Conservation (phyloP, 53 echinoderm and acorn worm genomes). For the Hippasteria phrygiana region DNA sequence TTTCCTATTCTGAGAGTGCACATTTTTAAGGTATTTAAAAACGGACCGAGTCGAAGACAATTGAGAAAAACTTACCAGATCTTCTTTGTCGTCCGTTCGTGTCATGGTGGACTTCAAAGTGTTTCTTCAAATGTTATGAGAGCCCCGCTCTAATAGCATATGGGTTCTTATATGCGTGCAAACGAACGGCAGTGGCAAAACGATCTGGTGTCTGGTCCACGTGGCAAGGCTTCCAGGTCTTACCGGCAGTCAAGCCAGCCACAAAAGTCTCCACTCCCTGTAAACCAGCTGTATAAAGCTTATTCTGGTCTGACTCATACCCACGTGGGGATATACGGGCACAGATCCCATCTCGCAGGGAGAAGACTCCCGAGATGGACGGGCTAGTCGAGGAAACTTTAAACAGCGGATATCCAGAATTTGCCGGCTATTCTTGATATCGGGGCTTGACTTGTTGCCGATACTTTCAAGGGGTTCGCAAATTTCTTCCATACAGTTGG, state of each 20-base stretch:
- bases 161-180: no score
- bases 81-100: constrained; percentile 41
- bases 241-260: background rate
- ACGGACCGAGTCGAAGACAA: no score
- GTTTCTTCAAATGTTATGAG: background rate
- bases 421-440: background rate
- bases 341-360: background rate
- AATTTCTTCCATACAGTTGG: no score
- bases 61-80: constrained; percentile 45
- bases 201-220: background rate
- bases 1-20: no score
- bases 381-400: background rate
- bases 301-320: background rate
- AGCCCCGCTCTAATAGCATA: background rate
- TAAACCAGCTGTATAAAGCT: background rate
- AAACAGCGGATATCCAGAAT: constrained; percentile 38
- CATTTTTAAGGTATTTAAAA: no score
- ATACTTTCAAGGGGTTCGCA: background rate
- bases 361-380: background rate
- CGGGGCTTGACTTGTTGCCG: constrained; percentile 1
- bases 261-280: background rate
- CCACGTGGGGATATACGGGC: background rate
- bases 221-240: background rate
- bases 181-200: background rate
- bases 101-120: constrained; percentile 3